Conservation (phyloP, 2,888 invertebrate species). For the Atherix ibis region DNA sequence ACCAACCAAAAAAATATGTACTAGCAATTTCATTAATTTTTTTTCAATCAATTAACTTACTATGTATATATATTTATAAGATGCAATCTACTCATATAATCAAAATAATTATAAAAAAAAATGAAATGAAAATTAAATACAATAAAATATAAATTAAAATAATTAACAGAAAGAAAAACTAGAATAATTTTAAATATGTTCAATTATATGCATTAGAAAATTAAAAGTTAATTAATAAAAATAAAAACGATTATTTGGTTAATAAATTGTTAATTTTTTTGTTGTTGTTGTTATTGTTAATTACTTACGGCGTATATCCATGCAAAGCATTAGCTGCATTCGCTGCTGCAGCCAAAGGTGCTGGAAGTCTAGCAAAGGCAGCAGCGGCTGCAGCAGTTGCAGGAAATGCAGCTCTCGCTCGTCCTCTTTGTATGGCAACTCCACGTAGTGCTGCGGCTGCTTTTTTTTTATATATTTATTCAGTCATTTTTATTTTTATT, state of each 20-base stretch:
- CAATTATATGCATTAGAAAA: too few species aligned
- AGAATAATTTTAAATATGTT: too few species aligned
- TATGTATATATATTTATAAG: too few species aligned
- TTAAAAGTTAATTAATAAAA: too few species aligned
- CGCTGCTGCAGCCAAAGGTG: conserved; percentile 43
- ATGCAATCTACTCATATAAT: too few species aligned
- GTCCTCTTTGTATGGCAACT: conserved; percentile 67
- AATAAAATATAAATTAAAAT: too few species aligned
- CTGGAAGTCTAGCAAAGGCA: conserved; percentile 51
- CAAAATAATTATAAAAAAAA: too few species aligned
- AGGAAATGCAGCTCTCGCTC: conserved; percentile 46
- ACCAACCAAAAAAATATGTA: too few species aligned
- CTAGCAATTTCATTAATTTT: too few species aligned
- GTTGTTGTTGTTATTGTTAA: conserved; percentile 18
- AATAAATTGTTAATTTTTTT: conserved; percentile 10
- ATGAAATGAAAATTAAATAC: too few species aligned
- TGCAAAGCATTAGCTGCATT: conserved; percentile 61
- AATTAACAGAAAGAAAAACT: too few species aligned
- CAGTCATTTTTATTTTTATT: conserved; percentile 16
- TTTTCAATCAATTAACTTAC: too few species aligned
- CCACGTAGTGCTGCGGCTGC: conserved; percentile 69
- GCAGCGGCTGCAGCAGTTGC: conserved; percentile 60
- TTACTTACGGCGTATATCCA: conserved; percentile 84
- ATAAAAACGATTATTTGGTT: neutral
- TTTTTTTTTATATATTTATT: conserved; percentile 16